phyloP scores from a whole-genome alignment of 2,113 vertebrate species.

The Chaenogobius annularis region DNA sequence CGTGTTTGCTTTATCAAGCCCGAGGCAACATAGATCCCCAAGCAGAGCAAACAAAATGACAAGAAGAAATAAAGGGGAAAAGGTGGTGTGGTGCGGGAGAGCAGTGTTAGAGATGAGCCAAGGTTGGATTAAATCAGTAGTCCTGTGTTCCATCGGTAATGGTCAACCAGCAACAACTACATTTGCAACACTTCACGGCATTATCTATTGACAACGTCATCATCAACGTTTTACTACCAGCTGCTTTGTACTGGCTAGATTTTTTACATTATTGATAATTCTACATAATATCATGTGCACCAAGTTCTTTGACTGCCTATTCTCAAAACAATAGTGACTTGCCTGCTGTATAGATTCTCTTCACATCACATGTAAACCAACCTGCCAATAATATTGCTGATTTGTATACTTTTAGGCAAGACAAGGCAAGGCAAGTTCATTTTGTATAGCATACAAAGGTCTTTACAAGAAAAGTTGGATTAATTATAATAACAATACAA shows the following conservation, averaged over 20 bases:
- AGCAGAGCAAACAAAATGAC: constrained; percentile 13
- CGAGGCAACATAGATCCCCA: constrained; percentile 10
- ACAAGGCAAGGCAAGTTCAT: too few species aligned
- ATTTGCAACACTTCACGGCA: neutral
- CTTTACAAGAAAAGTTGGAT: too few species aligned
- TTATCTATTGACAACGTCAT: neutral
- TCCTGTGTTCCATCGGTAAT: neutral
- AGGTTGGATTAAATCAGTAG: constrained; percentile 6
- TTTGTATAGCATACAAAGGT: too few species aligned
- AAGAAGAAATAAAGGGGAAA: neutral
- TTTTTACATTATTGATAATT: neutral
- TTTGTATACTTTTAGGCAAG: too few species aligned
- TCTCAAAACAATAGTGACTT: neutral
- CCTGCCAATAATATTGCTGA: too few species aligned
- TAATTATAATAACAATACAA: too few species aligned
- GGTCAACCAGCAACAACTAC: neutral
- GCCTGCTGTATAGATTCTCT: neutral
- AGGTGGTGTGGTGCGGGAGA: constrained; percentile 11
- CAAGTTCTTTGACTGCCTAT: neutral
- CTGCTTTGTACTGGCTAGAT: neutral
- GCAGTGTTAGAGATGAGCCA: constrained; percentile 1
- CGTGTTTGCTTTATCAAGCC: constrained; percentile 14
- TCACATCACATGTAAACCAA: too few species aligned
- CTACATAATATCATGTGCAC: too few species aligned
- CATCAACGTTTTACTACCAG: neutral